These are phyloP conservation scores for Neelides sp. DNA, from an alignment of 1,140 invertebrate species.

Conservation along the genomic window DNA sequence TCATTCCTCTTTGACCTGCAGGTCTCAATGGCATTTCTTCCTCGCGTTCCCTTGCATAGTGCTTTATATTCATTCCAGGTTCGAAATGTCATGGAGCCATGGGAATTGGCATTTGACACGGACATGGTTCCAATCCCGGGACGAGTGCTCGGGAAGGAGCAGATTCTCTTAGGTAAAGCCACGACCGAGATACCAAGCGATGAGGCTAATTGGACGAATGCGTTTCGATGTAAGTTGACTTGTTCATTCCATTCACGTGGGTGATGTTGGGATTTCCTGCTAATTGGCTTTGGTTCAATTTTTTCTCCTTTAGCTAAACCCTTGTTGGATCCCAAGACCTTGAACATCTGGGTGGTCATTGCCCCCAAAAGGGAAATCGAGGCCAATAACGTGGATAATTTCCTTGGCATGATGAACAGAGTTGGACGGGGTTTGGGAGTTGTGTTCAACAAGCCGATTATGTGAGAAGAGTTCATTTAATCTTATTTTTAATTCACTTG, in stretches of 20 bases:
- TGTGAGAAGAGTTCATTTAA: no score
- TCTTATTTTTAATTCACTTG: no score
- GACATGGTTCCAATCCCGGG: constrained; percentile 49
- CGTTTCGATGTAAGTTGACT: background rate
- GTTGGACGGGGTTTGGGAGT: no score
- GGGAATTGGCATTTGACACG: constrained; percentile 60
- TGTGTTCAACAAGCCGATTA: no score
- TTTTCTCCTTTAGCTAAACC: background rate
- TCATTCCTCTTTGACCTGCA: no score
- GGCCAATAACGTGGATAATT: no score
- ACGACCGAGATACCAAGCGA: background rate
- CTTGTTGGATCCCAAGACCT: background rate
- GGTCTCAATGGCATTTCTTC: no score
- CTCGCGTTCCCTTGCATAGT: no score
- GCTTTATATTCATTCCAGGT: constrained; percentile 3
- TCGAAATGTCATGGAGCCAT: constrained; percentile 50
- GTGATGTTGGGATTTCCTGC: background rate
- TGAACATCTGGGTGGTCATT: constrained; percentile 26
- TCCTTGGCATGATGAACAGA: no score
- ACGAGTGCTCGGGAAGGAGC: constrained; percentile 51
- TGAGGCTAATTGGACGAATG: constrained; percentile 5
- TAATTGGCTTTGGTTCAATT: background rate
- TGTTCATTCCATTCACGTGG: no score
- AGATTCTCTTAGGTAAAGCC: constrained; percentile 50
- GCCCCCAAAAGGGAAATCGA: constrained; percentile 22